Evolutionary conservation across 92 coral and sea anemone species (phyloP), one percentile per base, ranked within the genome.

Genomic region (Zoanthus sansibaricus): DNA sequence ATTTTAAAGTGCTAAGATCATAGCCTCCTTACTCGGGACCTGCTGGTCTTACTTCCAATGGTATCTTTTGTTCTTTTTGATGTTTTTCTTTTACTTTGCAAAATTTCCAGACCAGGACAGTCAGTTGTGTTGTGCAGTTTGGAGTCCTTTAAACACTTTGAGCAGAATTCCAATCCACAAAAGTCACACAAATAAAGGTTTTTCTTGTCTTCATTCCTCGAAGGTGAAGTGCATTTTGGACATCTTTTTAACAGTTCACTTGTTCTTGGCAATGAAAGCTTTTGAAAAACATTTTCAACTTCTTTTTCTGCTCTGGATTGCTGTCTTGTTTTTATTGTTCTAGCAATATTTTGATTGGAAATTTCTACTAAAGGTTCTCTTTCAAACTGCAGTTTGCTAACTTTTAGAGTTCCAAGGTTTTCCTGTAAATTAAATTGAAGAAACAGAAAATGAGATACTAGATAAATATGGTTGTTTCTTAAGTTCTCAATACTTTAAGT

Each of bases 181-280:
- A 80, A 59, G 17, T 80, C 75, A 21, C 85, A 80, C 75, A 66
- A 45, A 80, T 47, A 80, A 10, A 45, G 58, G 45, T 80, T 80
- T 67, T 62, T 80, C 59, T 16, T 25, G 9, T 66, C 15, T 14
- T 80, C 85, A 64, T 46, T 45, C 25, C 85, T 80, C 11, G 85
- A 80, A 44, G 85, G 85, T 59, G 85, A 80, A 18, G 85, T 80
- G 17, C 85, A 80, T 10, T 62, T 80, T 80, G 85, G 85, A 66
- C 85, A 80, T 80, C 73, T 80, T 80, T 49, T 80, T 30, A 79
- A 42, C 46, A 16, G 18, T 17, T 30, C 75, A 7, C 7, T 44
- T 12, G 42, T 21, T 44, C 55, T 47, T 18, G 21, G 14, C 61
- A 80, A 3, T 46, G 44, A 21, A 45, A 74, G 20, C 13, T 6